These are phyloP conservation scores for Drosophila willistoni DNA, from an alignment of 1,140 invertebrate genomes.

Conservation along the genomic window DNA sequence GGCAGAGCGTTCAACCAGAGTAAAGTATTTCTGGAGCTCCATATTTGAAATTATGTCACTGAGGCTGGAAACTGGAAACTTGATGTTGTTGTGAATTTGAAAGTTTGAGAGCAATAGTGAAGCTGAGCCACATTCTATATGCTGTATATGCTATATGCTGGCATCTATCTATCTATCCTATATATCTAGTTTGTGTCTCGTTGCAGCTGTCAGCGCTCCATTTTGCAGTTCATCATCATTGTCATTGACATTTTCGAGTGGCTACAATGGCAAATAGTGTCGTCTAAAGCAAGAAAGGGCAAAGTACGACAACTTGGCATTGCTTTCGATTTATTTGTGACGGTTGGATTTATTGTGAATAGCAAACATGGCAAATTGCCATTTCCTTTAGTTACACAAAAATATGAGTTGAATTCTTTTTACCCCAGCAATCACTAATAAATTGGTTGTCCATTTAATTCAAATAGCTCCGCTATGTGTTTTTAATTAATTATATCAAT, in stretches of 20 bases:
- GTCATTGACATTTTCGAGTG: slow-evolving; percentile 80
- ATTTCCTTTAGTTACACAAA: neutral
- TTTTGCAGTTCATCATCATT: slow-evolving; percentile 81
- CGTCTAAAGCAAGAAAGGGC: slow-evolving; percentile 3
- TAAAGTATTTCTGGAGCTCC: slow-evolving; percentile 74
- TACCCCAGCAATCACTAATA: neutral
- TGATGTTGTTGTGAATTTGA: slow-evolving; percentile 14
- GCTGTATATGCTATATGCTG: slow-evolving; percentile 43
- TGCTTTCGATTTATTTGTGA: slow-evolving; percentile 73
- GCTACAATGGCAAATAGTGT: slow-evolving; percentile 71
- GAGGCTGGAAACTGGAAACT: slow-evolving; percentile 45
- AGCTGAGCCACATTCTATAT: slow-evolving; percentile 37
- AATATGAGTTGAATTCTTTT: neutral
- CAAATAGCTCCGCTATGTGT: too few relatives aligned
- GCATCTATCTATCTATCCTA: slow-evolving; percentile 32
- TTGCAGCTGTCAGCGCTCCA: slow-evolving; percentile 79
- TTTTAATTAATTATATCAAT: too few relatives aligned
- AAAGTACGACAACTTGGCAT: slow-evolving; percentile 52
- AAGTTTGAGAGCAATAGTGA: slow-evolving; percentile 24
- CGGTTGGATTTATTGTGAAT: slow-evolving; percentile 49
- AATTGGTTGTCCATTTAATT: too few relatives aligned
- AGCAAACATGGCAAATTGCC: slow-evolving; percentile 35
- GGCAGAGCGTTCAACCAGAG: slow-evolving; percentile 66
- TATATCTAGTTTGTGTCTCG: slow-evolving; percentile 67
- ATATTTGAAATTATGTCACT: slow-evolving; percentile 80